A percentile compares a stretch with the other conserved stretches of the same genome.
Evolutionary conservation across 1,140 invertebrate species (phyloP).

Genomic region (Cherax destructor): DNA sequence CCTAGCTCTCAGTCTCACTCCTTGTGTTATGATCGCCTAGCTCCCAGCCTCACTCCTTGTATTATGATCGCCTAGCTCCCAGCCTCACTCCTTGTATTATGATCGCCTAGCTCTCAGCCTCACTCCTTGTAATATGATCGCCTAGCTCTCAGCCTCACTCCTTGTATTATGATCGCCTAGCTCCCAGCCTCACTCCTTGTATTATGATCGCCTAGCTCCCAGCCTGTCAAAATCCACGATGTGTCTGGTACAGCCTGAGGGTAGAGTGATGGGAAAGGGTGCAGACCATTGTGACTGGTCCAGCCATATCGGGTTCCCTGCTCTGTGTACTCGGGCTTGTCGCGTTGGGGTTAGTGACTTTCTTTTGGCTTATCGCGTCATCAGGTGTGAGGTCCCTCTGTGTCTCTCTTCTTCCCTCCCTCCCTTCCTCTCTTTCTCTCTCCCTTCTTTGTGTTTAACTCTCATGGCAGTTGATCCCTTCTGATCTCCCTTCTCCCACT

Average conservation of each 20-base stretch:
- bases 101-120: no score
- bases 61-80: no score
- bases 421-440: not conserved
- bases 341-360: not conserved
- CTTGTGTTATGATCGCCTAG: no score
- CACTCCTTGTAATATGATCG: no score
- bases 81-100: no score
- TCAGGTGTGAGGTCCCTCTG: not conserved
- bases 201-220: not conserved
- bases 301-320: not conserved
- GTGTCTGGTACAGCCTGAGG: not conserved
- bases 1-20: no score
- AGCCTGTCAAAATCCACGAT: not conserved
- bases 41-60: no score
- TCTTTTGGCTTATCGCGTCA: not conserved
- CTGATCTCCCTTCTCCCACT: no score
- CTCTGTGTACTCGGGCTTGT: not conserved
- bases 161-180: no score
- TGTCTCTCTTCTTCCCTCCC: not conserved
- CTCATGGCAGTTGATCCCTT: no score
- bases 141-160: no score
- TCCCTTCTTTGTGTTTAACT: no score
- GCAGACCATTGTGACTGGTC: not conserved
- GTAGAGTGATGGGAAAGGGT: not conserved
- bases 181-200: not conserved